Percentiles rank a stretch among this genome's conserved stretches.
phyloP scores from a whole-genome alignment of 2,797 vertebrate genomes.

The Enteromius viviparus region DNA sequence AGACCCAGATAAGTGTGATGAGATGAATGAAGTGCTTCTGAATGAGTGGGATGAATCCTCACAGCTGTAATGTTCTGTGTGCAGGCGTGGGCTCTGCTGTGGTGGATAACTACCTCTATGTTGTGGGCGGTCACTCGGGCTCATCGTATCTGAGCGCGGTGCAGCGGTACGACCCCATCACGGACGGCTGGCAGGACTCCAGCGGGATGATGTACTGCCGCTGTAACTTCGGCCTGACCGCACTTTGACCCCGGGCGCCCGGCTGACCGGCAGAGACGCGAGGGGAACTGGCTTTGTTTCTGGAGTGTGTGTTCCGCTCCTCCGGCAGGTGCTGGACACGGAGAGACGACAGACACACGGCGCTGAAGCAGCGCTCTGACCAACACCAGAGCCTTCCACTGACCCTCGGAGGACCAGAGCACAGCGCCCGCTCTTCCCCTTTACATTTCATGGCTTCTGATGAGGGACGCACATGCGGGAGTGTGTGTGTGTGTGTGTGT shows the following conservation, averaged over 20 bases:
- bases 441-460: constrained; percentile 21
- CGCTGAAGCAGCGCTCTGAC: not conserved
- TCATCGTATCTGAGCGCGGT: constrained; percentile 97
- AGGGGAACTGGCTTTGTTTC: constrained; percentile 66
- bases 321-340: not conserved
- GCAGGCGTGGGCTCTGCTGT: constrained; percentile 95
- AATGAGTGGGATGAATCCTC: too few relatives aligned
- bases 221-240: constrained; percentile 97
- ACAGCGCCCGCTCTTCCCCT: constrained; percentile 33
- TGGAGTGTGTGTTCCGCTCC: constrained; percentile 49
- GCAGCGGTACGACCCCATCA: constrained; percentile 94
- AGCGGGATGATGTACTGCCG: constrained; percentile 97
- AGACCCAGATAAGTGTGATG: too few relatives aligned
- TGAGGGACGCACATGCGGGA: not conserved
- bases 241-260: constrained; percentile 85
- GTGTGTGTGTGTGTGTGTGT: not conserved
- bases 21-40: too few relatives aligned
- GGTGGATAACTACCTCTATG: constrained; percentile 95
- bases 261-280: constrained; percentile 67
- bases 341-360: not conserved
- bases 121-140: constrained; percentile 96
- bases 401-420: constrained; percentile 43
- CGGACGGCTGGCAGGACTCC: constrained; percentile 94
- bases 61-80: not conserved
- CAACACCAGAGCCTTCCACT: constrained; percentile 9